Evolutionary conservation across 2,888 invertebrate species (phyloP), one percentile per base, ranked within the genome.

Genomic region (Acrobasis repandana): DNA sequence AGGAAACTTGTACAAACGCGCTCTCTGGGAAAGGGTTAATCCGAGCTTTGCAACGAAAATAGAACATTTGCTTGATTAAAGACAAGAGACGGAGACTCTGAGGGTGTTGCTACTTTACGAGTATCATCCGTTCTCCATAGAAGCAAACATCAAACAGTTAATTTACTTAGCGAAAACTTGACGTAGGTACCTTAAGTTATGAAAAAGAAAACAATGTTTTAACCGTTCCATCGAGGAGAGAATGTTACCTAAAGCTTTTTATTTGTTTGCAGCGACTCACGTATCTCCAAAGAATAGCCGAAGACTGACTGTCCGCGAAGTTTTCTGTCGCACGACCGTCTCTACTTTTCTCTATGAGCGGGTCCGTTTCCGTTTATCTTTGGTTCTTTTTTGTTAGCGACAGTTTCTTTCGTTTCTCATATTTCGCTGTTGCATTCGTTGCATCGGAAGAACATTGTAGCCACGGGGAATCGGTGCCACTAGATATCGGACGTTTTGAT

Each of bases 291-390:
- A 80, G 78, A 82, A 78, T 76, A 76, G 72, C 72, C 72, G 76
- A 80, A 76, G 77, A 82, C 75, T 77, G 80, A 78, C 79, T 82
- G 76, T 70, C 79, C 81, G 72, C 80, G 78, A 89, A 88, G 83
- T 90, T 90, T 87, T 82, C 83, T 83, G 80, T 83, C 75, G 81
- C 80, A 79, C 76, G 75, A 79, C 76, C 82, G 80, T 83, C 78
- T 78, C 54, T 85, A 84, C 82, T 86, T 88, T 89, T 88, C 86
- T 88, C 84, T 86, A 85, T 84, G 87, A 88, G 82, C 85, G 82
- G 77, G 83, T 83, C 86, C 83, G 86, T 85, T 90, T 89, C 87
- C 86, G 88, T 86, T 89, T 90, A 90, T 89, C 88, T 88, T 86
- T 82, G 81, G 80, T 81, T 79, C 76, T 85, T 86, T 86, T 89